Conservation (phyloP, 2,888 invertebrate species). For the Tridacna crocea region DNA sequence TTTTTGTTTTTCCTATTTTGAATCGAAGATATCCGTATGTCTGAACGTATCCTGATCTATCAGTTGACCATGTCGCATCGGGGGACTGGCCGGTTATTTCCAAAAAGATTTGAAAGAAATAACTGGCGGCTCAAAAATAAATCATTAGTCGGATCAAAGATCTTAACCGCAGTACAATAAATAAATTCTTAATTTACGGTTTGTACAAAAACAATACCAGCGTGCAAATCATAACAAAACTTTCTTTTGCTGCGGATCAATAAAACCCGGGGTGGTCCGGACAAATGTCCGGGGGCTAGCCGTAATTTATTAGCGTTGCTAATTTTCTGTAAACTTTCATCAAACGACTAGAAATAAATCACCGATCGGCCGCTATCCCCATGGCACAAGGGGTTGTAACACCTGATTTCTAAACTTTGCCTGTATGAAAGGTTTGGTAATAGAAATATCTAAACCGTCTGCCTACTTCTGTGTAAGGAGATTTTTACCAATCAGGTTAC, state of each 20-base stretch:
- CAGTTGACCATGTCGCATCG: too few relatives aligned
- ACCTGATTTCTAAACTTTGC: neutral
- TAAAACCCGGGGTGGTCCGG: conserved; percentile 27
- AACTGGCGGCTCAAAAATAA: neutral
- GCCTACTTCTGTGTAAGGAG: neutral
- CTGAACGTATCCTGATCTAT: too few relatives aligned
- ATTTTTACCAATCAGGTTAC: neutral
- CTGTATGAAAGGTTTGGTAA: neutral
- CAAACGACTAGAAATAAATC: conserved; percentile 21
- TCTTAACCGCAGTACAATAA: neutral
- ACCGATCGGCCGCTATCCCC: neutral
- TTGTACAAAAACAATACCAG: conserved; percentile 19
- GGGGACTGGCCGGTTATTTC: too few relatives aligned
- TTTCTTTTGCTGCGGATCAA: neutral
- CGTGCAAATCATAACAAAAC: conserved; percentile 14
- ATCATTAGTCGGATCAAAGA: conserved; percentile 20
- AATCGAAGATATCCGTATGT: too few relatives aligned
- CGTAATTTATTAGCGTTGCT: conserved; percentile 26
- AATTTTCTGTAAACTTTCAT: conserved; percentile 28
- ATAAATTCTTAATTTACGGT: conserved; percentile 10
- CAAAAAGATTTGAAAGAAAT: too few relatives aligned
- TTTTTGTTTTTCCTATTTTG: too few relatives aligned
- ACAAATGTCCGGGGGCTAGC: neutral
- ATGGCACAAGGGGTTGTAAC: neutral
- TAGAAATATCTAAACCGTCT: neutral